Percentiles rank a stretch among this genome's conserved stretches.
These are phyloP conservation scores for Chamaea fasciata DNA, from an alignment of 2,113 vertebrate species.

Conservation along the genomic window DNA sequence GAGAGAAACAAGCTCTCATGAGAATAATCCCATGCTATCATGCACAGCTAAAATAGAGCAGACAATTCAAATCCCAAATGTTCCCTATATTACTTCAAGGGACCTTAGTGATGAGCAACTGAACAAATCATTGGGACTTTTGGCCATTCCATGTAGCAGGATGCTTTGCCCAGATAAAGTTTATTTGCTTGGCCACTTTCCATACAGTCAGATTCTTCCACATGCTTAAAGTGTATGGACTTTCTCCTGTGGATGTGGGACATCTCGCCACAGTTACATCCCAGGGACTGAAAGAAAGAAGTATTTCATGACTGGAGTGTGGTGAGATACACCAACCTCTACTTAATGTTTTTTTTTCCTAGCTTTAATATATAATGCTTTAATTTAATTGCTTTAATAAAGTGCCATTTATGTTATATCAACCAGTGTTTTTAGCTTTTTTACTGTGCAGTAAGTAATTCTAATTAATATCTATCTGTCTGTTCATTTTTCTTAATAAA, in stretches of 20 bases:
- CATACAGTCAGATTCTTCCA: not conserved
- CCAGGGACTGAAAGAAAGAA: not conserved
- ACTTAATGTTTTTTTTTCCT: rapidly evolving
- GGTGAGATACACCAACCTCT: not conserved
- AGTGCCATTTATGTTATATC: not conserved
- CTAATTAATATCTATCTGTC: not conserved
- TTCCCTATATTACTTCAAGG: not conserved
- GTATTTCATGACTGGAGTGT: not conserved
- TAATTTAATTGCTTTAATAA: not conserved
- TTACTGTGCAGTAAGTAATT: not conserved
- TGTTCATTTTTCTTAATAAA: not conserved
- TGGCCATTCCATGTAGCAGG: not conserved
- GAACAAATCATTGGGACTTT: not conserved
- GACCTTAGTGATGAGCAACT: not conserved
- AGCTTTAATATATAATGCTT: not conserved
- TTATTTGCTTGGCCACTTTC: not conserved
- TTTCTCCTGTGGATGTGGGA: not conserved
- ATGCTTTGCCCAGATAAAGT: not conserved
- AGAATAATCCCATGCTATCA: not conserved
- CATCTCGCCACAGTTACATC: not conserved
- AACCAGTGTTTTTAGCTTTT: not conserved
- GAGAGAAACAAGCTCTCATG: not conserved
- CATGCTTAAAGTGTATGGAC: not conserved
- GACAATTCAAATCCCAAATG: not conserved
- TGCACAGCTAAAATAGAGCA: not conserved